Percentiles rank a stretch among this genome's conserved stretches.
Conservation (phyloP, 2,797 vertebrate species). For the Lerista edwardsae region DNA sequence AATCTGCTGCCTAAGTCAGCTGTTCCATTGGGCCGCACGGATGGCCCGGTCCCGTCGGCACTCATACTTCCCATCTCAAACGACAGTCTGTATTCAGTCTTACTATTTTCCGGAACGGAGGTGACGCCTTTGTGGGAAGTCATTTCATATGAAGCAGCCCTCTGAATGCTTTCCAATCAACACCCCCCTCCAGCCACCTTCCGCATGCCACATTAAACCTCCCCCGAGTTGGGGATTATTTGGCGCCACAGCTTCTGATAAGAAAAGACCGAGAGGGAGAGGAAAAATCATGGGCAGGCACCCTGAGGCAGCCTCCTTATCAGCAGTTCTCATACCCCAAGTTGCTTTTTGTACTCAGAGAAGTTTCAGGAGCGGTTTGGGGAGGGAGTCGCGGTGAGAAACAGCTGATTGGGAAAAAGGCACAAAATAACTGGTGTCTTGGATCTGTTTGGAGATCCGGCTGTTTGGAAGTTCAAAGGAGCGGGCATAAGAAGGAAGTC, state of each 20-base stretch:
- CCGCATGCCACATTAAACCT: not conserved
- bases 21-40: no score
- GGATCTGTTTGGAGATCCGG: not conserved
- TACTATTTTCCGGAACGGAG: not conserved
- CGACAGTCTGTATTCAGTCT: not conserved
- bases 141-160: not conserved
- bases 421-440: not conserved
- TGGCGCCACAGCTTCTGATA: not conserved
- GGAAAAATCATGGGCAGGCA: not conserved
- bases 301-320: not conserved
- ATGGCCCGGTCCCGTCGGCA: no score
- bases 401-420: not conserved
- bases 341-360: not conserved
- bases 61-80: no score
- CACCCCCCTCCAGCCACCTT: not conserved
- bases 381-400: not conserved
- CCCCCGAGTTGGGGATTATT: not conserved
- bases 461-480: not conserved
- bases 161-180: not conserved
- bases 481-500: no score
- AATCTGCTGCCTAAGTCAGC: no score
- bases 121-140: not conserved
- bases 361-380: not conserved
- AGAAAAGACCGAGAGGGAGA: not conserved
- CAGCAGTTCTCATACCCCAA: not conserved